phyloP scores from a whole-genome alignment of 2,113 vertebrate genomes.

The Datnioides undecimradiatus region DNA sequence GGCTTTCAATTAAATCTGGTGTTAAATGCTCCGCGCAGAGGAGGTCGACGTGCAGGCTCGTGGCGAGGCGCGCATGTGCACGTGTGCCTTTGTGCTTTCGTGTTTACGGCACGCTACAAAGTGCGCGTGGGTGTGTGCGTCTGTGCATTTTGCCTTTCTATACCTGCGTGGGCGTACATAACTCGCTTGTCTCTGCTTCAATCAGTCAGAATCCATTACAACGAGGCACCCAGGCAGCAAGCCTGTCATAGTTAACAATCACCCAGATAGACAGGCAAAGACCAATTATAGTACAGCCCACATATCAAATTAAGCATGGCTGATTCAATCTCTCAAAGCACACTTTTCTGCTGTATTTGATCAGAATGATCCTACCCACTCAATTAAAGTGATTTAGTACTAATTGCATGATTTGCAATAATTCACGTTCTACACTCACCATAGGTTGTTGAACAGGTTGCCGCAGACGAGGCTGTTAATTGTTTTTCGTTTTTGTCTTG shows the following conservation, averaged over 20 bases:
- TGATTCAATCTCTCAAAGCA: conserved; percentile 68
- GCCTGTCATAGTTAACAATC: conserved; percentile 71
- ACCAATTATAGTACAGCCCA: conserved; percentile 74
- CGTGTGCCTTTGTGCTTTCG: background rate
- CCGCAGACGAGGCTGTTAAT: conserved; percentile 42
- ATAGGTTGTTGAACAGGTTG: conserved; percentile 48
- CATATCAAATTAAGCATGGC: conserved; percentile 70
- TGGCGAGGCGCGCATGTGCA: background rate
- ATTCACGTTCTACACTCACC: conserved; percentile 46
- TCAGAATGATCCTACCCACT: conserved; percentile 67
- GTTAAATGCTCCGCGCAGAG: conserved; percentile 61
- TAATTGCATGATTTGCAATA: conserved; percentile 71
- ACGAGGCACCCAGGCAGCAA: conserved; percentile 42
- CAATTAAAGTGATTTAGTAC: conserved; percentile 68
- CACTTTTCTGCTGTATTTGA: conserved; percentile 70
- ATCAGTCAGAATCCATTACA: conserved; percentile 76
- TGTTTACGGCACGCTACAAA: conserved; percentile 13
- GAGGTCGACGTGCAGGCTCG: background rate
- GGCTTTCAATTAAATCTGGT: conserved; percentile 75
- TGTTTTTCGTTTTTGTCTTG: conserved; percentile 53
- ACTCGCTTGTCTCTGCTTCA: conserved; percentile 63
- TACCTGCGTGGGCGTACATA: conserved; percentile 52
- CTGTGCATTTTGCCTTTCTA: background rate
- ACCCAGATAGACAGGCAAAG: conserved; percentile 65
- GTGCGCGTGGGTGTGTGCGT: conserved; percentile 11